Evolutionary conservation across 1,140 invertebrate species (phyloP), one percentile per base, ranked within the genome.

Genomic region (Agrypnia vestita): DNA sequence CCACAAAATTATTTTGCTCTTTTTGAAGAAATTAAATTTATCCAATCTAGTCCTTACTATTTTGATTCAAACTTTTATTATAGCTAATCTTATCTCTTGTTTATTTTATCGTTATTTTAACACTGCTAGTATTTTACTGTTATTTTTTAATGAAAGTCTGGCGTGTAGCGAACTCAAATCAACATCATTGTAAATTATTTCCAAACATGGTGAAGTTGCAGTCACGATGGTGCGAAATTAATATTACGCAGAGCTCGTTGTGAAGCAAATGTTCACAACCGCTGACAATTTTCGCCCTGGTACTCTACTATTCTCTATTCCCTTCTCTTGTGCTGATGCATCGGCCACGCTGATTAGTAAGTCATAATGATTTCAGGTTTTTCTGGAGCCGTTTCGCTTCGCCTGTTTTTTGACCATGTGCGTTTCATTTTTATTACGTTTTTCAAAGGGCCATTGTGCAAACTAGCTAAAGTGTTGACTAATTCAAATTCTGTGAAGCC

Each of bases 341-440:
- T 78, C 76, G 72, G 75, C 79, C 75, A 76, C 49, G 74, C 74
- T 74, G 78, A 82, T 82, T 80, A 80, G 74, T 77, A 76, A 78
- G 78, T 82, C 75, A 82, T 82, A 82, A 82, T 82, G 76, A 82
- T 80, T 80, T 82, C 78, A 80, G 76, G 74, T 80, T 82, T 82
- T 82, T 35, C 25, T 13, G 49, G 64, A 51, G 64, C 35, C 35
- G 67, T 78, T 55, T 67, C 76, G 53, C 53, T 43, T 44, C 71
- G 71, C 13, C 25, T 0, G 71, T 56, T 59, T 74, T 44, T 43
- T 74, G 53, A 55, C 76, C 76, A 56, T 59, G 15, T 55, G 61
- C 47, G n/a, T n/a, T n/a, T 43, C 61, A 74, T 73, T 74, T 35
- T 74, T 44, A 55, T 79, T 64, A 21, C 19, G 47, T 77, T 77